These are phyloP conservation scores for Upupa epops DNA, from an alignment of 2,113 vertebrate species.

Conservation along the genomic window DNA sequence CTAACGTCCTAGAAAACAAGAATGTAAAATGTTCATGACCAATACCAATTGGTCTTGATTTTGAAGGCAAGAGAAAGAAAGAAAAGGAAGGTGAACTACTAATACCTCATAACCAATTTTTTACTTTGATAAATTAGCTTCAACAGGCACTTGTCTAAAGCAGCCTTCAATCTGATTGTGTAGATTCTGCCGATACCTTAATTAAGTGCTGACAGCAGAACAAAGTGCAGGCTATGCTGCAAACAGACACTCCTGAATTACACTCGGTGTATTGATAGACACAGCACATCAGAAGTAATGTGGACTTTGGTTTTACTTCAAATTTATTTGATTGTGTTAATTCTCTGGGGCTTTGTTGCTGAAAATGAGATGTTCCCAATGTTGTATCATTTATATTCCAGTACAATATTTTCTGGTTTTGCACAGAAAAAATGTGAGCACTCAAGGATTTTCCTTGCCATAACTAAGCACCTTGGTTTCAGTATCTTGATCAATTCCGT, in stretches of 20 bases:
- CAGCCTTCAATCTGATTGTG: neutral
- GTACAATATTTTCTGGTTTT: neutral
- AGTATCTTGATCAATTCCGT: neutral
- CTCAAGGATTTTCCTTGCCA: neutral
- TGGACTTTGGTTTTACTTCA: neutral
- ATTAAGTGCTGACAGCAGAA: neutral
- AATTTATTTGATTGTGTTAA: neutral
- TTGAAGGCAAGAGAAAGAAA: conserved; percentile 32
- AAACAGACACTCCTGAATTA: neutral
- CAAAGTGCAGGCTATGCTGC: neutral
- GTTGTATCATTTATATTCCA: neutral
- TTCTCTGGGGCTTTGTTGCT: neutral
- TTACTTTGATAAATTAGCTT: conserved; percentile 1
- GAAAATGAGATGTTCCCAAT: neutral
- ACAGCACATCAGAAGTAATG: neutral
- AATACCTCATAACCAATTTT: neutral
- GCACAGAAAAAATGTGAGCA: neutral
- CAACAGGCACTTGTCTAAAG: neutral
- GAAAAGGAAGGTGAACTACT: neutral
- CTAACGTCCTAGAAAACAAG: neutral
- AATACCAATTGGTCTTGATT: conserved; percentile 1
- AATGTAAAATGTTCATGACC: neutral
- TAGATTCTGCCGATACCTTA: neutral
- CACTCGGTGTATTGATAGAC: neutral
- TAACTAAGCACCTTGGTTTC: neutral